phyloP scores from a whole-genome alignment of 2,113 vertebrate species.

The Thunnus maccoyii region DNA sequence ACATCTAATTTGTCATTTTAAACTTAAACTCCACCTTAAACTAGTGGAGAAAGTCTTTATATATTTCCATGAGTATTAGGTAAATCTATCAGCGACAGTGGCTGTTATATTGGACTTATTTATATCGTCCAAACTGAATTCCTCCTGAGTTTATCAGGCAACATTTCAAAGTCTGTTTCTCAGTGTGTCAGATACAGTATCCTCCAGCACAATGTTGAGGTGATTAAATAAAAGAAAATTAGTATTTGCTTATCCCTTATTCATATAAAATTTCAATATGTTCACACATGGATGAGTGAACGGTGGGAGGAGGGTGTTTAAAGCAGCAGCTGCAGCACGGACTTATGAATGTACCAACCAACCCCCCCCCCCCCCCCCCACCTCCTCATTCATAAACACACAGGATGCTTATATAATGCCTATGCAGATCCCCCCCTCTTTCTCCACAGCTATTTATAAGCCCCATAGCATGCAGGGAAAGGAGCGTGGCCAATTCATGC shows the following conservation, averaged over 20 bases:
- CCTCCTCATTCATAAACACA: conserved; percentile 83
- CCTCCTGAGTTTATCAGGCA: neutral
- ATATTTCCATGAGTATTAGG: too few relatives aligned
- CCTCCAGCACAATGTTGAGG: too few relatives aligned
- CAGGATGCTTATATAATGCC: conserved; percentile 80
- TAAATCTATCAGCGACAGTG: too few relatives aligned
- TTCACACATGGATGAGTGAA: conserved; percentile 31
- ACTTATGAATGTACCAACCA: conserved; percentile 71
- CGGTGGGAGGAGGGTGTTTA: conserved; percentile 9
- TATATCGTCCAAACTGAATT: neutral
- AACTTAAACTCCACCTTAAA: neutral
- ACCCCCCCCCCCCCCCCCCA: conserved; percentile 9
- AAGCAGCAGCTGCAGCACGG: conserved; percentile 63
- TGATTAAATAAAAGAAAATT: neutral
- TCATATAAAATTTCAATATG: neutral
- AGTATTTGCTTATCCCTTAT: neutral
- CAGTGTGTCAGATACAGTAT: too few relatives aligned
- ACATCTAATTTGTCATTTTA: neutral
- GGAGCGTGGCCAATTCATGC: conserved; percentile 66
- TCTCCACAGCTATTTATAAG: conserved; percentile 75
- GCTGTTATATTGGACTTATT: too few relatives aligned
- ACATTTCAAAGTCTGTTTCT: neutral
- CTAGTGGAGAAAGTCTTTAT: too few relatives aligned
- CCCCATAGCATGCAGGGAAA: conserved; percentile 53
- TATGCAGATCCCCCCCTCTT: conserved; percentile 37